Evolutionary conservation across 2,113 vertebrate species (phyloP).

Genomic region (Peromyscus leucopus): DNA sequence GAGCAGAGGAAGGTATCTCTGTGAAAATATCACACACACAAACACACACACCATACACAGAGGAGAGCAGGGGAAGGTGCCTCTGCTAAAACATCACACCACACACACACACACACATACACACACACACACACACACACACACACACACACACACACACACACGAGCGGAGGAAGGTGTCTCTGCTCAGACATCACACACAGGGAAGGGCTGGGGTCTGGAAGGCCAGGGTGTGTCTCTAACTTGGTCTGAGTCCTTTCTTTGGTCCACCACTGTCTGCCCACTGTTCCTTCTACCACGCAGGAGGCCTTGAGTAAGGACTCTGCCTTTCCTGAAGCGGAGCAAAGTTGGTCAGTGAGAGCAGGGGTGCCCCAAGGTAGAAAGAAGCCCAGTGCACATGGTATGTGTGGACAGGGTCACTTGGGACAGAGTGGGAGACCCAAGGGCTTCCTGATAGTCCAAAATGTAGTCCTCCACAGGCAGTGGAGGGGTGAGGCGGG

Average conservation of each 20-base stretch:
- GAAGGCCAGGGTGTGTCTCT: not conserved
- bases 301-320: not conserved
- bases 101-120: not conserved
- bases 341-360: not conserved
- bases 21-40: not conserved
- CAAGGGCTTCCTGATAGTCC: not conserved
- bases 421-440: not conserved
- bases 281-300: not conserved
- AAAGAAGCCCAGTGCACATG: not conserved
- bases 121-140: not conserved
- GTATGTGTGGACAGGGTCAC: no score
- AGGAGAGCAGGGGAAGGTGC: no score
- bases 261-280: not conserved
- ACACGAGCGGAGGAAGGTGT: not conserved
- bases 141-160: no score
- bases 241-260: not conserved
- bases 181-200: not conserved
- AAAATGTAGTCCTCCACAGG: not conserved
- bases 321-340: not conserved
- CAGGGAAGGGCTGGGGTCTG: not conserved
- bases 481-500: accelerated
- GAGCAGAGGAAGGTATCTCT: no score
- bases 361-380: not conserved
- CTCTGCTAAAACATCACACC: no score
- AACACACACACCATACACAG: not conserved